phyloP scores from a whole-genome alignment of 1,140 invertebrate species.

The Lucilia sericata region DNA sequence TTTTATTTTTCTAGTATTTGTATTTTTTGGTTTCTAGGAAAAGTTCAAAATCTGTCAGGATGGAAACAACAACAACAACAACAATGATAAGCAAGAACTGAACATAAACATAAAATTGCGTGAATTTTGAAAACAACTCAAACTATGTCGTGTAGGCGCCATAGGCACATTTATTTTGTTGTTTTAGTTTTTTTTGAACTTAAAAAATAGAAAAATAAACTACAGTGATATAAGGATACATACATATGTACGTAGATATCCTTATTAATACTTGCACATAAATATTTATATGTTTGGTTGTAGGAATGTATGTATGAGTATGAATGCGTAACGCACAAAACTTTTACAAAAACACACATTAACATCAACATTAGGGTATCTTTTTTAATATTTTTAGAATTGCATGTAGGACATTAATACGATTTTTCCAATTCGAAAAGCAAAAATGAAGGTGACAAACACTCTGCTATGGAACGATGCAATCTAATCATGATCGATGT shows the following conservation, averaged over 20 bases:
- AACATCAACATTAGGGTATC: too few relatives aligned
- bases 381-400: too few relatives aligned
- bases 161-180: constrained; percentile 37
- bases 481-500: too few relatives aligned
- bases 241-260: background rate
- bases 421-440: too few relatives aligned
- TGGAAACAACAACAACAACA: background rate
- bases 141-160: constrained; percentile 12
- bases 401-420: too few relatives aligned
- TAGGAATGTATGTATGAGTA: background rate
- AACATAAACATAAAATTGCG: constrained; percentile 36
- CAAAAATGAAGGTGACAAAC: too few relatives aligned
- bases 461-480: too few relatives aligned
- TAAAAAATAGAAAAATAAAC: background rate
- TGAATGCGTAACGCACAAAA: background rate
- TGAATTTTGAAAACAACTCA: constrained; percentile 41
- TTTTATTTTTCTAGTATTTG: background rate
- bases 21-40: background rate
- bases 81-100: background rate
- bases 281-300: background rate
- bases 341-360: too few relatives aligned
- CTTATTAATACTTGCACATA: background rate
- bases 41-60: background rate
- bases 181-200: background rate
- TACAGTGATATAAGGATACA: background rate